phyloP scores from a whole-genome alignment of 1,140 invertebrate species.

The Periplaneta americana region DNA sequence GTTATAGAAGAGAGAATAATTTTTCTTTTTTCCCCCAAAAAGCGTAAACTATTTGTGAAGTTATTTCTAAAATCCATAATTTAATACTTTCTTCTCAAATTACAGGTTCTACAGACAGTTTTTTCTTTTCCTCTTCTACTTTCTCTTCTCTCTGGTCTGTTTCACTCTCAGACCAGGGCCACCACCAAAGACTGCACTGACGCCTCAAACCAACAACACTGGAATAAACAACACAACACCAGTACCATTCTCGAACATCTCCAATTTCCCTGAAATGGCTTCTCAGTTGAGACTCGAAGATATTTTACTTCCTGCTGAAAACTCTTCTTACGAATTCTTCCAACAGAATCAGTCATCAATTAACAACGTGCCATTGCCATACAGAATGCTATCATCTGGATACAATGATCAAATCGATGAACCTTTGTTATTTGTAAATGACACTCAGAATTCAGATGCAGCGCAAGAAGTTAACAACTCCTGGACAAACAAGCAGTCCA shows the following conservation, averaged over 20 bases:
- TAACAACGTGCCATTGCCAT: neutral
- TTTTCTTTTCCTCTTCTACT: slow-evolving; percentile 84
- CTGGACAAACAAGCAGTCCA: too few species aligned
- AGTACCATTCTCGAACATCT: neutral
- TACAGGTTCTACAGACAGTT: slow-evolving; percentile 88
- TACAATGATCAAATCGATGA: neutral
- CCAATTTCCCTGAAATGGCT: neutral
- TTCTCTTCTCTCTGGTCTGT: slow-evolving; percentile 77
- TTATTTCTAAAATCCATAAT: too few species aligned
- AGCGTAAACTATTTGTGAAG: too few species aligned
- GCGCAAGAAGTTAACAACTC: neutral
- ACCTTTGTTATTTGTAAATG: neutral
- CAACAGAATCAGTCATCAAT: neutral
- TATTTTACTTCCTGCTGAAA: neutral
- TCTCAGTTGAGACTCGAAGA: neutral
- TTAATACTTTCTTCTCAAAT: too few species aligned
- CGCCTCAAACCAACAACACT: neutral
- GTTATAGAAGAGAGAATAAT: too few species aligned
- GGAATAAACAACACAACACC: neutral
- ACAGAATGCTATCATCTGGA: neutral
- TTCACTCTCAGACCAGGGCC: slow-evolving; percentile 83
- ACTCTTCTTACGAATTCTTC: neutral
- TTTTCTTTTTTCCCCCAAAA: too few species aligned
- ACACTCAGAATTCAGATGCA: neutral
- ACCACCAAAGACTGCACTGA: slow-evolving; percentile 11